Evolutionary conservation across 2,888 invertebrate species (phyloP), one percentile per base, ranked within the genome.

Genomic region (Acrobeloides nanus): DNA sequence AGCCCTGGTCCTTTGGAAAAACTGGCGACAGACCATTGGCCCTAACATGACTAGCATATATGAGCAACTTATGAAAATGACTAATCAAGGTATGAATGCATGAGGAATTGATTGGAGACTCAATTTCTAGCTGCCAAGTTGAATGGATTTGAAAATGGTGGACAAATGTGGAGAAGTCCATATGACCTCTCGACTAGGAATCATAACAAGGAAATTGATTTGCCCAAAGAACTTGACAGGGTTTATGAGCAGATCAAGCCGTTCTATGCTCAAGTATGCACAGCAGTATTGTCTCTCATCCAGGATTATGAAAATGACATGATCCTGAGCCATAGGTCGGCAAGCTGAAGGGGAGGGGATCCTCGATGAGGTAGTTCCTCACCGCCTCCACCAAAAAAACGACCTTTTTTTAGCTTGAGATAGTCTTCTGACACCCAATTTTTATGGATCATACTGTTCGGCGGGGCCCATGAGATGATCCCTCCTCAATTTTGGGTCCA

Each of bases 231-330:
- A 39, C 46, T 63, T 26, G 59, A 73, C 8, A 50, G 61, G 31
- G 39, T 66, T 24, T 66, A 67, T 50, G 40, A 48, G 25, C 59
- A 61, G 29, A 55, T 74, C 38, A 42, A 57, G 38, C 73, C 74
- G 26, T 62, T 73, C 51, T 73, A 74, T 51, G 57, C 66, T 48
- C 62, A 69, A n/a, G n/a, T n/a, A n/a, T n/a, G n/a, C n/a, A n/a
- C n/a, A n/a, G n/a, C n/a, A n/a, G n/a, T n/a, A n/a, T n/a, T n/a
- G n/a, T n/a, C n/a, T n/a, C n/a, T n/a, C n/a, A n/a, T n/a, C n/a
- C n/a, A n/a, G n/a, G n/a, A n/a, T n/a, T n/a, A n/a, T n/a, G n/a
- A n/a, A n/a, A n/a, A n/a, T n/a, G n/a, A n/a, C n/a, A n/a, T n/a
- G n/a, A n/a, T n/a, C n/a, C n/a, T n/a, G n/a, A n/a, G n/a, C n/a